Evolutionary conservation across 92 coral and sea anemone genomes (phyloP).

Genomic region (Zoanthus sociatus): DNA sequence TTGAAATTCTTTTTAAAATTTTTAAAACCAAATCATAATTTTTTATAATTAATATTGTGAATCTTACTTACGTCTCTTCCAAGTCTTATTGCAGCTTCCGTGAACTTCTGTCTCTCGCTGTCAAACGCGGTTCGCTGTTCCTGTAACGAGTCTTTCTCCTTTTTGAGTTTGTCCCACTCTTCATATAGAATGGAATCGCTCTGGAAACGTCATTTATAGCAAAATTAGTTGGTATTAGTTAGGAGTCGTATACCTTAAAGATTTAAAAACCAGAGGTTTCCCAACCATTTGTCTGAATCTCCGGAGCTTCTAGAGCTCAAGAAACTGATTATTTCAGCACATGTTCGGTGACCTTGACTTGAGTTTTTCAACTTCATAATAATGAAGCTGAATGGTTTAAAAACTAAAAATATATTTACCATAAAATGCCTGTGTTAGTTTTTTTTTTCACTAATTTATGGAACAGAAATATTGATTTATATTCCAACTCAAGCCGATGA

Average conservation of each 20-base stretch:
- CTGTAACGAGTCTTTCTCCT: slow-evolving; percentile 71
- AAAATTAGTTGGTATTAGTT: neutral
- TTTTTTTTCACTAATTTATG: no score
- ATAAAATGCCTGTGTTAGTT: no score
- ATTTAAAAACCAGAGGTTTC: neutral
- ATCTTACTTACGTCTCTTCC: slow-evolving; percentile 79
- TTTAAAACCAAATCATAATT: neutral
- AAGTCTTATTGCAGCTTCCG: slow-evolving; percentile 91
- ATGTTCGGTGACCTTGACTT: no score
- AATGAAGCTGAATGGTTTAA: no score
- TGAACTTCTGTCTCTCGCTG: slow-evolving; percentile 83
- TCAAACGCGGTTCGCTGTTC: slow-evolving; percentile 80
- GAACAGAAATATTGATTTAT: no score
- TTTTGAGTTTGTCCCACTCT: slow-evolving; percentile 84
- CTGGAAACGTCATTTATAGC: slow-evolving; percentile 42
- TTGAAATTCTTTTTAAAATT: neutral
- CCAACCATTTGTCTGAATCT: no score
- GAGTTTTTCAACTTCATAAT: no score
- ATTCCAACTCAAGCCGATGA: no score
- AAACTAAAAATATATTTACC: no score
- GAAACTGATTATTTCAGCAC: no score
- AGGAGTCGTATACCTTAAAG: neutral
- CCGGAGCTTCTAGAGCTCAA: no score
- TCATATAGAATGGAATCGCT: slow-evolving; percentile 81
- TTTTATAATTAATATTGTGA: no score